phyloP scores from a whole-genome alignment of 2,888 invertebrate genomes.

The Rambutsinella grinnellia region DNA sequence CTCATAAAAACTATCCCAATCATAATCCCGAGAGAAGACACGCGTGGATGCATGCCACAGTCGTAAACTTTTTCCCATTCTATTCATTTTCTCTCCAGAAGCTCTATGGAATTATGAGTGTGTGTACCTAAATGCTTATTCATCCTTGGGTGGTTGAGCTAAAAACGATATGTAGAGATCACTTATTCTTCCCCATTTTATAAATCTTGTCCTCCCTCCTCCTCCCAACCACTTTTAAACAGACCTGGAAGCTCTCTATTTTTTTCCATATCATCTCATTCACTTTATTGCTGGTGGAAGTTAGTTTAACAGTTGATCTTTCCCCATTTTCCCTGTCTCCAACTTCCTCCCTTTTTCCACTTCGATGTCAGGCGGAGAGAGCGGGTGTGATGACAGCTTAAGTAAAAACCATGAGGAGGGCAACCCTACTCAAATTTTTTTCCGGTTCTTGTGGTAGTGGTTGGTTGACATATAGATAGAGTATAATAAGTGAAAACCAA shows the following conservation, averaged over 20 bases:
- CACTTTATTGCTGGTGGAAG: constrained; percentile 40
- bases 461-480: background rate
- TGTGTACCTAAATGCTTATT: too few species aligned
- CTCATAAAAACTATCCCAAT: too few species aligned
- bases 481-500: background rate
- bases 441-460: constrained; percentile 8
- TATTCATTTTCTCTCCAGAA: too few species aligned
- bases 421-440: too few species aligned
- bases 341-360: background rate
- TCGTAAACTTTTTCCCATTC: too few species aligned
- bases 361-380: constrained; percentile 23
- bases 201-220: too few species aligned
- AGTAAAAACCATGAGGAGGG: constrained; percentile 31
- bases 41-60: background rate
- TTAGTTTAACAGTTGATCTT: constrained; percentile 32
- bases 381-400: constrained; percentile 40
- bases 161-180: too few species aligned
- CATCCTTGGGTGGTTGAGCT: too few species aligned
- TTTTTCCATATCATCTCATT: constrained; percentile 37
- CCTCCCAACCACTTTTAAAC: background rate
- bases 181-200: too few species aligned
- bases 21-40: too few species aligned
- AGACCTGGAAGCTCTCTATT: too few species aligned
- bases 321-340: background rate
- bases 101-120: too few species aligned